These are phyloP conservation scores for Eueides isabella DNA, from an alignment of 1,140 invertebrate genomes.

Conservation along the genomic window DNA sequence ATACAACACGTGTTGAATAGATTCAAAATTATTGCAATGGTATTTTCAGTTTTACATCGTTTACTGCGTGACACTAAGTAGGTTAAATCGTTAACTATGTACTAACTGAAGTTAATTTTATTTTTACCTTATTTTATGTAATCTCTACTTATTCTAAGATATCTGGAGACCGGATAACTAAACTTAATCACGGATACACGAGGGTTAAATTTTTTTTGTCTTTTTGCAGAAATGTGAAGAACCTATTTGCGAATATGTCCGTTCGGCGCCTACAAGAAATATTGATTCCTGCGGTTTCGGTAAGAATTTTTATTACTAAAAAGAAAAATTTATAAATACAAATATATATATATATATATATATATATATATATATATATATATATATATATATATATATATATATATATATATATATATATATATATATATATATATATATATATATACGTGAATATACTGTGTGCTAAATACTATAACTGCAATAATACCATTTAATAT, in stretches of 20 bases:
- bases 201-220: conserved; percentile 2
- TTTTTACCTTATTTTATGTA: too few relatives aligned
- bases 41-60: neutral
- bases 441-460: neutral
- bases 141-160: too few relatives aligned
- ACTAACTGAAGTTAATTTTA: too few relatives aligned
- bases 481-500: neutral
- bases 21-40: neutral
- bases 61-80: too few relatives aligned
- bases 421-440: neutral
- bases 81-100: too few relatives aligned
- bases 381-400: too few relatives aligned
- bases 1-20: neutral
- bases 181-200: too few relatives aligned
- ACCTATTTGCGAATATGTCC: conserved; percentile 88
- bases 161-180: too few relatives aligned
- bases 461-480: neutral
- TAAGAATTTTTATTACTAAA: conserved; percentile 55
- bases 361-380: too few relatives aligned
- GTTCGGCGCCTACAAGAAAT: conserved; percentile 87
- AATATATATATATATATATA: neutral
- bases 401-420: too few relatives aligned
- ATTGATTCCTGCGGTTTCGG: conserved; percentile 86
- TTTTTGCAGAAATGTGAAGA: conserved; percentile 70
- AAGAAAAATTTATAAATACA: neutral